Percentiles rank a stretch among this genome's conserved stretches.
Evolutionary conservation across 2,113 vertebrate genomes (phyloP).

Genomic region (Romanogobio albipinnatus): DNA sequence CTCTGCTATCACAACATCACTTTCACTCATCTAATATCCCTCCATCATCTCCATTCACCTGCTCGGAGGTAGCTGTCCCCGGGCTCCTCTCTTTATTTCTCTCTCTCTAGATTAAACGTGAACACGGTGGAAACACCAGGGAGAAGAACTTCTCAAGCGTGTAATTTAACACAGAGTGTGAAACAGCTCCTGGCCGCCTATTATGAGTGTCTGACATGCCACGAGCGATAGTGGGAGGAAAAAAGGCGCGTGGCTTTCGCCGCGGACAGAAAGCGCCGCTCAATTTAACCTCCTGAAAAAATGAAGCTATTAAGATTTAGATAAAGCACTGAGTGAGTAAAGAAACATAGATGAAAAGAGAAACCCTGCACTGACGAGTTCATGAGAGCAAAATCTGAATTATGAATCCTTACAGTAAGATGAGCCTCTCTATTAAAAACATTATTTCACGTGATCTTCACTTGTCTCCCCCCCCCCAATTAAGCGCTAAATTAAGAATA

Average conservation of each 20-base stretch:
- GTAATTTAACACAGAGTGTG: constrained; percentile 69
- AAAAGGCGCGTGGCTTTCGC: background rate
- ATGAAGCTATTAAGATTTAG: background rate
- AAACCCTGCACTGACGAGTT: background rate
- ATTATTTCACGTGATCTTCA: background rate
- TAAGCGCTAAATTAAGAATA: background rate
- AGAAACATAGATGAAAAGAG: background rate
- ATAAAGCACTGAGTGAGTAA: background rate
- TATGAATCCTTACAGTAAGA: background rate
- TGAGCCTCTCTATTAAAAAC: background rate
- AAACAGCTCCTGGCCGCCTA: constrained; percentile 62
- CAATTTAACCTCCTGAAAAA: background rate
- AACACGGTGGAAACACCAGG: constrained; percentile 21
- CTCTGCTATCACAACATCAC: constrained; percentile 9
- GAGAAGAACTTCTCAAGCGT: constrained; percentile 59
- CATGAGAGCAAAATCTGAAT: background rate
- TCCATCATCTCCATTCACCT: constrained; percentile 20
- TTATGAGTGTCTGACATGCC: constrained; percentile 63
- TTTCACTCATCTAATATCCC: background rate
- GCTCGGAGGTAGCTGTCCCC: constrained; percentile 10
- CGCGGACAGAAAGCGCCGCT: background rate
- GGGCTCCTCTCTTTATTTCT: background rate
- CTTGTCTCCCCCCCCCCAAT: too few relatives aligned
- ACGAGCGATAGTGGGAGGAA: constrained; percentile 33
- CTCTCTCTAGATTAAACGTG: constrained; percentile 34